Evolutionary conservation across 1,140 invertebrate genomes (phyloP), one percentile per base, ranked within the genome.

Genomic region (Lucilia cuprina): DNA sequence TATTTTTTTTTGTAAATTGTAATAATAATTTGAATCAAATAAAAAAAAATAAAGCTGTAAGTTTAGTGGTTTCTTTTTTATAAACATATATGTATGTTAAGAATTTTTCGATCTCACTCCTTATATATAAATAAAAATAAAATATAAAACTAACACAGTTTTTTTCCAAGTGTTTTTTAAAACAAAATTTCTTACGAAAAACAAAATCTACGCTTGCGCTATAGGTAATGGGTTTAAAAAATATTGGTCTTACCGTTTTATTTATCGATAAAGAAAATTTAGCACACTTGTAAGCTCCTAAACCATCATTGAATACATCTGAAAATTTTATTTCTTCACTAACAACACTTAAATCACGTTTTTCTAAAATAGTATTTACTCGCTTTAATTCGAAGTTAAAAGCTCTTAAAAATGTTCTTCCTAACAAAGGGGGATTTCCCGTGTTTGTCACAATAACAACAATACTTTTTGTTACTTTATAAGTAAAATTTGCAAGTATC

Each of bases 331-430:
- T 60, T 60, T 17, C 17, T 0, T 60, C 55, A 60, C 13, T n/a
- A 17, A 17, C 13, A 60, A n/a, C 55, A 60, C 55, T 60, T 17
- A 60, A 60, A 17, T 60, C 55, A 60, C 14, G 0, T 60, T 60
- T 17, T 2, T 14, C 14, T n/a, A n/a, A n/a, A 75, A 75, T 13
- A 30, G 74, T 30, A 35, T 75, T 75, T 8, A 75, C 74, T 25
- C 34, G n/a, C 9, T 34, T 35, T 12, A 75, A 35, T 14, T 75
- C 74, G 34, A 75, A 75, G 34, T 35, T 75, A 25, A 75, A 75
- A 12, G 19, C 74, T 75, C 74, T 75, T 35, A 75, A 75, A 75
- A 75, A 75, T 34, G 74, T 34, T 17, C 74, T 30, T 75, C 34
- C 74, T 75, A 75, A 75, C 34, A 75, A 75, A 34, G 34, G 74